Conservation (phyloP, 2,113 vertebrate species). For the Tamias sibiricus region DNA sequence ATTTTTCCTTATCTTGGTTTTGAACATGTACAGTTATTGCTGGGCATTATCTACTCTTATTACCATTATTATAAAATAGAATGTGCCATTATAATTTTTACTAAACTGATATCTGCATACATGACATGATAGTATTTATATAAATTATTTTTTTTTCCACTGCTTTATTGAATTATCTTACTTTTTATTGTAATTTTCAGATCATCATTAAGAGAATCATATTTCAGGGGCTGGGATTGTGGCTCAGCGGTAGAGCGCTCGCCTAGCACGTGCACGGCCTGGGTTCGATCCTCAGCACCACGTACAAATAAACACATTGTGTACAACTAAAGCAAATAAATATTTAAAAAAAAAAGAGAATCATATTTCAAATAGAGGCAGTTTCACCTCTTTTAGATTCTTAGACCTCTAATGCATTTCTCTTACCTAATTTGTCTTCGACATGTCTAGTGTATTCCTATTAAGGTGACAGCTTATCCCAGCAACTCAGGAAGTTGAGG, state of each 20-base stretch:
- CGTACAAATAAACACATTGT: too few species aligned
- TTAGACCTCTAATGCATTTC: not conserved
- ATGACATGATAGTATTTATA: not conserved
- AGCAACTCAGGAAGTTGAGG: not conserved
- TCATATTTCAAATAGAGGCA: not conserved
- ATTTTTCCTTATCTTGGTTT: constrained; percentile 13
- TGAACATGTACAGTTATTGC: constrained; percentile 20
- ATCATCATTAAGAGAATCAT: not conserved
- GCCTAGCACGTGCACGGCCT: too few species aligned
- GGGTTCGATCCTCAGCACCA: too few species aligned
- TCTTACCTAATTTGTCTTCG: not conserved
- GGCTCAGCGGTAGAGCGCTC: too few species aligned
- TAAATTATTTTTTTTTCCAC: constrained; percentile 24
- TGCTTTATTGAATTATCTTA: not conserved
- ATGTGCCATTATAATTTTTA: not conserved
- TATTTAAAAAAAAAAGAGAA: too few species aligned
- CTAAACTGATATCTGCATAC: constrained; percentile 11
- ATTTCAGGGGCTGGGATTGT: too few species aligned
- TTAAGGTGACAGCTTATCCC: not conserved
- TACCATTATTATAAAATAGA: constrained; percentile 11
- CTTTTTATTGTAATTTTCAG: not conserved
- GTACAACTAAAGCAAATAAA: too few species aligned
- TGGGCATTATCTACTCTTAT: constrained; percentile 18
- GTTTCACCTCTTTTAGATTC: not conserved
- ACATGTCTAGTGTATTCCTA: not conserved